Percentiles rank a stretch among this genome's conserved stretches.
Evolutionary conservation across 2,888 invertebrate genomes (phyloP).

Genomic region (Lycocerus yunnanus): DNA sequence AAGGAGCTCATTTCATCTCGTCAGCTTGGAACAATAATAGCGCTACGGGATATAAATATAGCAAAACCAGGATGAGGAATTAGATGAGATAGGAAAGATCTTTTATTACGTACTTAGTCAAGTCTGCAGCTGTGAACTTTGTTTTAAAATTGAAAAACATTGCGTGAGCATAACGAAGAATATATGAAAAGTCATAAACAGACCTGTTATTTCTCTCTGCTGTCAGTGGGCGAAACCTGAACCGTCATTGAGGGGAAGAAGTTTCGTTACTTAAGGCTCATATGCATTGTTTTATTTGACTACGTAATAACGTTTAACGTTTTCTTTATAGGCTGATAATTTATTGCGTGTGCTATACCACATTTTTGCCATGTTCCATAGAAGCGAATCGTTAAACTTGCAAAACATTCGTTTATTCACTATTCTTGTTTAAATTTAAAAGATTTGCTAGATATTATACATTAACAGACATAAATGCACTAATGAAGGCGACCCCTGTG

Average conservation of each 20-base stretch:
- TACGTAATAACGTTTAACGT: constrained; percentile 39
- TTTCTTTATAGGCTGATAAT: constrained; percentile 42
- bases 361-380: constrained; percentile 14
- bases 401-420: not conserved
- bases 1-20: constrained; percentile 14
- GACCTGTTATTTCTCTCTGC: constrained; percentile 36
- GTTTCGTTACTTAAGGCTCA: constrained; percentile 34
- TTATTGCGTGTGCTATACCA: constrained; percentile 35
- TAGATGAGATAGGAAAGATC: constrained; percentile 28
- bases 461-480: constrained; percentile 38
- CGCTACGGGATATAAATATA: constrained; percentile 18
- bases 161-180: constrained; percentile 45
- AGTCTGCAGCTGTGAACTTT: constrained; percentile 47
- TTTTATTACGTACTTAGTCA: constrained; percentile 51
- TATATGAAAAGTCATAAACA: constrained; percentile 50
- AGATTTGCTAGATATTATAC: constrained; percentile 27
- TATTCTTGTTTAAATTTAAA: constrained; percentile 4
- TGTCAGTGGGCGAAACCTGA: constrained; percentile 44
- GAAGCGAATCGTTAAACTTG: not conserved
- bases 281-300: constrained; percentile 42
- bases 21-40: constrained; percentile 33
- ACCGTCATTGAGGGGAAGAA: constrained; percentile 33
- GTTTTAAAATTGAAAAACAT: constrained; percentile 53
- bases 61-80: constrained; percentile 25
- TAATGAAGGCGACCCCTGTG: constrained; percentile 47